phyloP scores from a whole-genome alignment of 2,113 vertebrate genomes.

The Sclerurus mexicanus region DNA sequence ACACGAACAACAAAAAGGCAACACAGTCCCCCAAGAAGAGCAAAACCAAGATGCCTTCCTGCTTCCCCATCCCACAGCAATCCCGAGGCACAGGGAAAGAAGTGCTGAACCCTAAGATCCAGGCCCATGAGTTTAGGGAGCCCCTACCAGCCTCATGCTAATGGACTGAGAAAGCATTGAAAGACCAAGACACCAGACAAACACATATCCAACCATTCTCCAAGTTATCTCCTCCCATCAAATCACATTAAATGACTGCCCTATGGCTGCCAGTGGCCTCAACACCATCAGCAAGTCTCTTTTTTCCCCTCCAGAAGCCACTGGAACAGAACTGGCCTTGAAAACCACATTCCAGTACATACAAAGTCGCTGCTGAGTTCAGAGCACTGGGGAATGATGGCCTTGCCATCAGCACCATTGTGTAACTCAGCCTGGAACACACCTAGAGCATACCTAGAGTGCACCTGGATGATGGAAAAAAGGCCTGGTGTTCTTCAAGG shows the following conservation, averaged over 20 bases:
- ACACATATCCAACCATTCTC: too few relatives aligned
- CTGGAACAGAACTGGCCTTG: neutral
- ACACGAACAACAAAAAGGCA: neutral
- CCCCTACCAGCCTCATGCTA: neutral
- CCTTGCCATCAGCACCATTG: neutral
- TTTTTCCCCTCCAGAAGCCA: neutral
- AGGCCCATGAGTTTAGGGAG: neutral
- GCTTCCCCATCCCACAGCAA: neutral
- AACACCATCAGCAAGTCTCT: neutral
- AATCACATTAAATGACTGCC: neutral
- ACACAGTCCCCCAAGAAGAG: neutral
- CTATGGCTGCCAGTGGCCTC: neutral
- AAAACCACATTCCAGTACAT: neutral
- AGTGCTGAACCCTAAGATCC: accelerated
- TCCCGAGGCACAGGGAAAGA: neutral
- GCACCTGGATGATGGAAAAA: neutral
- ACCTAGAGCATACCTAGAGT: too few relatives aligned
- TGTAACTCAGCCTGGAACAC: neutral
- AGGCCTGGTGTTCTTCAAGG: neutral
- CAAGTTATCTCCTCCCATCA: neutral
- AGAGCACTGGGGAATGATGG: too few relatives aligned
- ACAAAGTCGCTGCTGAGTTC: neutral
- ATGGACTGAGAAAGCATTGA: accelerated
- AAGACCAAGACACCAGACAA: neutral
- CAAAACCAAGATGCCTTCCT: neutral